Conservation (phyloP, 2,113 vertebrate genomes). For the Cynocephalus volans region DNA sequence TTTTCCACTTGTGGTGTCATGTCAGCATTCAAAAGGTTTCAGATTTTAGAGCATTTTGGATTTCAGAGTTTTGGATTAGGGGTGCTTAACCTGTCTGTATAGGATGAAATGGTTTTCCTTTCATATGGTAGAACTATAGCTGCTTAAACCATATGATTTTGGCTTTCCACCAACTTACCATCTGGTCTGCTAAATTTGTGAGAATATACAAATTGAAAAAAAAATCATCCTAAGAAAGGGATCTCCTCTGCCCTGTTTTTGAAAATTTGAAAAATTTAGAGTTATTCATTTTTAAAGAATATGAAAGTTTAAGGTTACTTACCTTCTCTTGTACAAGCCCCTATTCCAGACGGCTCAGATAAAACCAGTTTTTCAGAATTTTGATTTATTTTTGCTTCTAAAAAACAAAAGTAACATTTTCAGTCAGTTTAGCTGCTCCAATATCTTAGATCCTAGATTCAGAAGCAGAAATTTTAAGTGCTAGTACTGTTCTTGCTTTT, state of each 20-base stretch:
- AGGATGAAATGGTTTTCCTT: conserved; percentile 51
- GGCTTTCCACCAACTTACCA: background rate
- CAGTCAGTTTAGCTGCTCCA: conserved; percentile 27
- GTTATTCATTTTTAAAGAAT: conserved; percentile 30
- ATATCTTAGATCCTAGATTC: conserved; percentile 23
- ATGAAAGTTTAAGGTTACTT: conserved; percentile 37
- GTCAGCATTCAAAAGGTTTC: too few species aligned
- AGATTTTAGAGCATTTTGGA: too few species aligned
- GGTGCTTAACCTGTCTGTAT: too few species aligned
- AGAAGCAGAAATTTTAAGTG: conserved; percentile 56
- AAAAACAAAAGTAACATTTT: conserved; percentile 40
- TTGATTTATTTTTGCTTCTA: conserved; percentile 6
- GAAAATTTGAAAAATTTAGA: conserved; percentile 53
- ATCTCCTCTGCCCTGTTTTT: background rate
- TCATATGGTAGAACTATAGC: conserved; percentile 37
- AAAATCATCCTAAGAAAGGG: conserved; percentile 21
- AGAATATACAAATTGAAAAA: background rate
- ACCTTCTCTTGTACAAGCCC: background rate
- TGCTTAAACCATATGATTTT: conserved; percentile 25
- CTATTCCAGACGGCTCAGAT: background rate
- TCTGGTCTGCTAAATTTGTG: conserved; percentile 35
- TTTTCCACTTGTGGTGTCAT: too few species aligned
- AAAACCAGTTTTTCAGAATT: conserved; percentile 10
- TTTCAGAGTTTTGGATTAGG: too few species aligned
- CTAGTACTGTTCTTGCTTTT: conserved; percentile 27